Base-by-base conservation (phyloP, 2,888 invertebrate species). In the Himalopsyche anomala region DNA sequence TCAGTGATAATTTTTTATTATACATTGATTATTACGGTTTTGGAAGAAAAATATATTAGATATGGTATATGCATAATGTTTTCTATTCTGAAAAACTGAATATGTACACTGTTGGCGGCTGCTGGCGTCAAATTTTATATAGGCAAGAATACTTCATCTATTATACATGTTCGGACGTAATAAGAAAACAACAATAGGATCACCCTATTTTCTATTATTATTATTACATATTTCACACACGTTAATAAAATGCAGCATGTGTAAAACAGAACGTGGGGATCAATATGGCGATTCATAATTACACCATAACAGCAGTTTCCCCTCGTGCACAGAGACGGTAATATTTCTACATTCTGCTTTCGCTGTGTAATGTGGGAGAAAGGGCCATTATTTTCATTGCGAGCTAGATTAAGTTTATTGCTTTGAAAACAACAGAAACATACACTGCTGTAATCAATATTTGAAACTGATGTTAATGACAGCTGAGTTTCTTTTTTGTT, bases 271-370 rank as follows among this genome's bases (percentile, higher is more conserved):
- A 36, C 74, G 36, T 9, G 74, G 62, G 74, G 74, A 74, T 74
- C 74, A 74, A 74, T 74, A 74, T 74, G 74, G 74, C 74, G 74
- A 74, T 74, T 74, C 74, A 74, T 74, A 74, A 74, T 74, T 74
- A 74, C 74, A 74, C 74, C 74, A 38, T 74, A 38, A 74, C 74
- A 74, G 74, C 74, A 74, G 74, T 74, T 74, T 74, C 74, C 74
- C 74, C 74, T 74, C 74, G 15, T 74, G 36, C 38, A 36, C 12
- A 19, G 74, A 28, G 74, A 28, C 74, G 36, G 74, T 74, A 74
- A 74, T 74, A 74, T 36, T 74, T 74, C 74, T 74, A 74, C 74
- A 74, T 74, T 74, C 74, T 74, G 74, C 74, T 74, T 74, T 74
- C 38, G 74, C 74, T 74, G 74, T 74, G 74, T 74, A 74, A 74